Evolutionary conservation across 2,797 vertebrate genomes (phyloP), one percentile per base, ranked within the genome.

Genomic region (Siniperca undulata): DNA sequence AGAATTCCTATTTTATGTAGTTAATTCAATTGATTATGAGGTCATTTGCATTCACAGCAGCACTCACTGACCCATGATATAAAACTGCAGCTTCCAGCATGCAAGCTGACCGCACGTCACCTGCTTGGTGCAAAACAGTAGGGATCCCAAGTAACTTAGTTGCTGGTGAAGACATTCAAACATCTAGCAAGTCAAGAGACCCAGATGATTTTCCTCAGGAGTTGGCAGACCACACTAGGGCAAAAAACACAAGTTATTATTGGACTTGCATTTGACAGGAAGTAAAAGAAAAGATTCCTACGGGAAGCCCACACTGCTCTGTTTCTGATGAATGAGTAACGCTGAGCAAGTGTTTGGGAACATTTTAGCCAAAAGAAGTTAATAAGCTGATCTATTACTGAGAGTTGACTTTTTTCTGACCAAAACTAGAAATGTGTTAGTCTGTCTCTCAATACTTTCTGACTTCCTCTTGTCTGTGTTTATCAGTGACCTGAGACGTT

Each of bases 151-250:
- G 77, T 53, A 27, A 22, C 42, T 59, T 19, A 55, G 55, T 77
- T 62, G 46, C 74, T 66, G 58, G 27, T 68, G 66, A 74, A 60
- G 65, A 74, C 22, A 56, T 80, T 36, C 17, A 77, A 61, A 78
- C 34, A 76, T 73, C 42, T 24, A 58, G 46, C 11, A 24, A 61
- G 69, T 74, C 42, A 66, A 70, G 34, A 71, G 61, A 70, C 14
- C n/a, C 76, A 86, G 66, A 62, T 84, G 85, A 64, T 72, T 76
- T 55, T 73, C n/a, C 70, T 76, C 69, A 46, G 59, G 74, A 65
- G 22, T 1, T 64, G 72, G 61, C 55, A 70, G n/a, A 61, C 13
- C 48, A 46, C 60, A 52, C 67, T 48, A 50, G 17, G 24, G 36
- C 30, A 42, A 20, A 62, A 62, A 34, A 27, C 48, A 24, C 36